Evolutionary conservation across 92 coral and sea anemone genomes (phyloP).

Genomic region (Hydrozoanthus gracilis): DNA sequence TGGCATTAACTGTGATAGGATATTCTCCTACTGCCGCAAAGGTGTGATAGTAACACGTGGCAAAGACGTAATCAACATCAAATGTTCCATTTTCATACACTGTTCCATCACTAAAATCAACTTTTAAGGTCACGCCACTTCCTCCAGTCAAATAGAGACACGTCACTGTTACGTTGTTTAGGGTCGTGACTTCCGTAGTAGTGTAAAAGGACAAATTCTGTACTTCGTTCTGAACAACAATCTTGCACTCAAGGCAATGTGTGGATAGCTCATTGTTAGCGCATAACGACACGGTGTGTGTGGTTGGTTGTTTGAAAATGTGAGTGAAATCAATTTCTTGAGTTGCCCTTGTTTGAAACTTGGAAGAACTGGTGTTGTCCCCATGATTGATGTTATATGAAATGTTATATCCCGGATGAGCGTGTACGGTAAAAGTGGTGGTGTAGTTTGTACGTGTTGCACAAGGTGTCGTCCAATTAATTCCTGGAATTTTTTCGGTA

Average conservation of each 20-base stretch:
- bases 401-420: constrained; percentile 76
- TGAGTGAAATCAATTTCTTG: constrained; percentile 35
- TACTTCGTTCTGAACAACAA: constrained; percentile 67
- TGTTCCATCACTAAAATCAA: constrained; percentile 74
- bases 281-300: constrained; percentile 49
- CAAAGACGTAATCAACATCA: constrained; percentile 62
- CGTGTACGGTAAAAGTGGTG: constrained; percentile 54
- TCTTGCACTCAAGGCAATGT: constrained; percentile 53
- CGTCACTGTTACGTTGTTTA: constrained; percentile 61
- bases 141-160: constrained; percentile 72
- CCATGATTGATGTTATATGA: constrained; percentile 60
- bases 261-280: constrained; percentile 70
- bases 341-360: constrained; percentile 31
- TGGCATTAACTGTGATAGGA: constrained; percentile 66
- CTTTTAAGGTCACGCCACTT: constrained; percentile 61
- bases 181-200: constrained; percentile 56
- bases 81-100: constrained; percentile 74
- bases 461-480: constrained; percentile 57
- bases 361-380: constrained; percentile 31
- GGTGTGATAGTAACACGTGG: constrained; percentile 68
- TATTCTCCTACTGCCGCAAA: constrained; percentile 75
- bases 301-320: constrained; percentile 54
- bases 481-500: constrained; percentile 60
- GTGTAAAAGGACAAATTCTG: constrained; percentile 56
- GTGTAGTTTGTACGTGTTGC: constrained; percentile 69